A percentile compares a stretch with the other conserved stretches of the same genome.
Conservation (phyloP, 1,140 invertebrate species). For the Hypothenemus hampei region DNA sequence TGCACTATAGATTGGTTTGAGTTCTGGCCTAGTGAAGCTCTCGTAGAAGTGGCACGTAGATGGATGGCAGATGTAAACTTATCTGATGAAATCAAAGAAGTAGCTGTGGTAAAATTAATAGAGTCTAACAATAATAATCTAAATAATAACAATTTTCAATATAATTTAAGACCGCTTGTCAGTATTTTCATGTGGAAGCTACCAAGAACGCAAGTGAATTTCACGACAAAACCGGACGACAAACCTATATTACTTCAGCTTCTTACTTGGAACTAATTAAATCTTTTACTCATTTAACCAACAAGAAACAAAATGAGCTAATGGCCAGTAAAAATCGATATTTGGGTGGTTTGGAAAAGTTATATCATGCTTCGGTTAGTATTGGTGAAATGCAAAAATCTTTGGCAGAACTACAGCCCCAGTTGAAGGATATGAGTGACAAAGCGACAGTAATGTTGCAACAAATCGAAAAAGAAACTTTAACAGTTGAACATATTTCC, state of each 20-base stretch:
- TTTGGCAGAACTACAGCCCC: constrained; percentile 79
- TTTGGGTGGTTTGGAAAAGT: constrained; percentile 78
- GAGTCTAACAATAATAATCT: background rate
- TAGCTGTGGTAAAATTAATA: constrained; percentile 10
- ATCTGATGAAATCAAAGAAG: constrained; percentile 44
- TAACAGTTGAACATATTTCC: constrained; percentile 78
- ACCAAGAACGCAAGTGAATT: constrained; percentile 60
- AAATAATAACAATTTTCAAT: background rate
- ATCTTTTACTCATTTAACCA: constrained; percentile 72
- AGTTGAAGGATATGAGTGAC: constrained; percentile 74
- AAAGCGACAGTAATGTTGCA: constrained; percentile 80
- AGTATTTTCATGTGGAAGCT: constrained; percentile 80
- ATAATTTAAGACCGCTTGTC: constrained; percentile 58
- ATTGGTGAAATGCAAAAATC: constrained; percentile 82
- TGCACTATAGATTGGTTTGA: constrained; percentile 96
- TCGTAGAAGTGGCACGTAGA: constrained; percentile 83
- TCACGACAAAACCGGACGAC: constrained; percentile 59
- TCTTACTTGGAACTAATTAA: constrained; percentile 85
- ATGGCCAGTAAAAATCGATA: constrained; percentile 74
- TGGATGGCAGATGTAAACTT: constrained; percentile 76
- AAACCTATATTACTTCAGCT: constrained; percentile 85
- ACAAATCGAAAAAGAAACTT: constrained; percentile 82
- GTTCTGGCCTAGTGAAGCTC: constrained; percentile 86
- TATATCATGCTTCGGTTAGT: constrained; percentile 76
- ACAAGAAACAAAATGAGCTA: constrained; percentile 72